Conservation (phyloP, 1,140 invertebrate species). For the Brachionus asplanchnoidis region DNA sequence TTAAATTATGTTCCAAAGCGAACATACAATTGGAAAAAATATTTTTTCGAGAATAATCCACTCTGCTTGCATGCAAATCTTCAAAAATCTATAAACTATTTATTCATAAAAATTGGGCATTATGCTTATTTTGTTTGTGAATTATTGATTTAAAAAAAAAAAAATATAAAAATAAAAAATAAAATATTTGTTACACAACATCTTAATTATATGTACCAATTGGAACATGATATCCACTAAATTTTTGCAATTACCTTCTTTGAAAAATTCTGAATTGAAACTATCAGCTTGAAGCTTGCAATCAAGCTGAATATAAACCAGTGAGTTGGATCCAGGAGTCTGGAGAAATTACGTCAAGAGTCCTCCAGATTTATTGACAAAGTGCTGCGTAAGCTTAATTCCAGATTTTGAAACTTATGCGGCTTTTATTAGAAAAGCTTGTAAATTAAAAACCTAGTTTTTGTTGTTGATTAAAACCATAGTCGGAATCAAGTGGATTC, state of each 20-base stretch:
- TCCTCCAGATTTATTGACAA: not conserved
- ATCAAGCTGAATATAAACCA: not conserved
- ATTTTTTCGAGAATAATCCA: not conserved
- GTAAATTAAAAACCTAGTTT: not conserved
- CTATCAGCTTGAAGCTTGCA: no score
- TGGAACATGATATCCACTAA: not conserved
- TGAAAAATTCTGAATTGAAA: no score
- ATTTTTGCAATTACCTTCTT: no score
- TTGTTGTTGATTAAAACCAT: not conserved
- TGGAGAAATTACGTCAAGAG: not conserved
- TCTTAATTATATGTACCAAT: no score
- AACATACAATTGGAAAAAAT: not conserved
- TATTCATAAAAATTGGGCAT: not conserved
- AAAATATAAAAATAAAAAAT: not conserved
- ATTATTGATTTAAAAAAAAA: not conserved
- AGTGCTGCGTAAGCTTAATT: not conserved
- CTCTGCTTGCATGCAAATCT: not conserved
- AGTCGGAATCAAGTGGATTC: not conserved
- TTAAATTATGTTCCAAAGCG: not conserved
- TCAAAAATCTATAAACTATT: not conserved
- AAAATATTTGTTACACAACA: no score
- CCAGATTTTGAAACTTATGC: not conserved
- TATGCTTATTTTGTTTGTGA: not conserved
- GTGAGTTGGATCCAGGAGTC: not conserved
- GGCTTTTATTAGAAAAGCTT: not conserved